A percentile compares a stretch with the other conserved stretches of the same genome.
phyloP scores from a whole-genome alignment of 2,113 vertebrate species.

The Corydoras maculifer region DNA sequence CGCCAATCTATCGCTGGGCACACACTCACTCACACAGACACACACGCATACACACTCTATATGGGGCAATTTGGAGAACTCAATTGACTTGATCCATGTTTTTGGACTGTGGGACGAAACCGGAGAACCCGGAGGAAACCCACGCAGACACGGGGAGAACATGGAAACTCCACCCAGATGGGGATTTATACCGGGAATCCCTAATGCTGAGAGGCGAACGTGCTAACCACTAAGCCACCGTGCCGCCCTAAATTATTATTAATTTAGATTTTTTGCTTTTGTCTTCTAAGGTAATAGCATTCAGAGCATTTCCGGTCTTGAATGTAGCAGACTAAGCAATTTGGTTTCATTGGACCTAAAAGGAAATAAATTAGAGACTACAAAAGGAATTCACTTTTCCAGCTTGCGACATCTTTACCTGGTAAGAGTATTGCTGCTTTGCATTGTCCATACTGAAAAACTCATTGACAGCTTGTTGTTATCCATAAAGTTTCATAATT shows the following conservation, averaged over 20 bases:
- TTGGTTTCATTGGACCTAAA: slow-evolving; percentile 80
- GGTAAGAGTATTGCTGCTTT: slow-evolving; percentile 59
- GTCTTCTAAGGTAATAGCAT: slow-evolving; percentile 74
- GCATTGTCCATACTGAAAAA: not conserved
- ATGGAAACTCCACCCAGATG: too few species aligned
- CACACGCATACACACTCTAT: too few species aligned
- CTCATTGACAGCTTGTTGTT: not conserved
- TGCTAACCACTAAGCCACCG: too few species aligned
- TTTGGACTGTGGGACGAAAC: too few species aligned
- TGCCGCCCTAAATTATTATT: not conserved
- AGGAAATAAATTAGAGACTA: slow-evolving; percentile 74
- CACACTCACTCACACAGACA: too few species aligned
- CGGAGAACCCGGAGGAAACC: too few species aligned
- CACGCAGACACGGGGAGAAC: too few species aligned
- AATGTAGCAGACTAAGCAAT: slow-evolving; percentile 61
- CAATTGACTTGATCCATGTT: too few species aligned
- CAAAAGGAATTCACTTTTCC: slow-evolving; percentile 73
- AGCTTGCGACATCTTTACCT: slow-evolving; percentile 77
- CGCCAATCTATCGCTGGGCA: too few species aligned
- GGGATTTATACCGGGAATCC: too few species aligned
- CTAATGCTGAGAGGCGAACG: too few species aligned
- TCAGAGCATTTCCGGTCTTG: slow-evolving; percentile 58
- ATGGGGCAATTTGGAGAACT: too few species aligned
- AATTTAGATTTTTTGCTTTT: not conserved
- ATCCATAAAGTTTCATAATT: not conserved